Evolutionary conservation across 2,797 vertebrate genomes (phyloP).

Genomic region (Cirrhinus mrigala): DNA sequence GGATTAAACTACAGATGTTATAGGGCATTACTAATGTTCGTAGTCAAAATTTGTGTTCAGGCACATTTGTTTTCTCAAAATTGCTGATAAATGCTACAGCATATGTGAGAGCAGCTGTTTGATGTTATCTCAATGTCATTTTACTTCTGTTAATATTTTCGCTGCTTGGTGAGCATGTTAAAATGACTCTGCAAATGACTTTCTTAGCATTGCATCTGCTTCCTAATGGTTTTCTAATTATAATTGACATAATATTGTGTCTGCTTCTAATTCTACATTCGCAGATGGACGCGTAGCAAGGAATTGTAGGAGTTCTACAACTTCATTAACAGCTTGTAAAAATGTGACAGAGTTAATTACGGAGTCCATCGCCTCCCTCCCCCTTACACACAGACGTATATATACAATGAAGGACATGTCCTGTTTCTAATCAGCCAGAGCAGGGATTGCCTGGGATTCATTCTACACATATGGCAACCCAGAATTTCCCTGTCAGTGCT

Average conservation of each 20-base stretch:
- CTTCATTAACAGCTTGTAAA: slow-evolving; percentile 65
- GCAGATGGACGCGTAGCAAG: slow-evolving; percentile 44
- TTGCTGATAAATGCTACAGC: background rate
- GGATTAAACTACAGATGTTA: background rate
- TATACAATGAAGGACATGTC: slow-evolving; percentile 57
- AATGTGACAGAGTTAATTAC: slow-evolving; percentile 63
- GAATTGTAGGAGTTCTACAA: slow-evolving; percentile 54
- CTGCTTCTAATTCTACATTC: slow-evolving; percentile 55
- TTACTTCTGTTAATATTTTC: background rate
- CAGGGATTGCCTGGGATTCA: slow-evolving; percentile 53
- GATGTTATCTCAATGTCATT: slow-evolving; percentile 1
- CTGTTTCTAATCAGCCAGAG: slow-evolving; percentile 64
- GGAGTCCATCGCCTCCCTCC: slow-evolving; percentile 57
- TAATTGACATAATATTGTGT: slow-evolving; percentile 37
- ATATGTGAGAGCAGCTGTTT: slow-evolving; percentile 12
- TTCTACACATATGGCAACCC: slow-evolving; percentile 56
- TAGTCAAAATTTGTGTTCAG: background rate
- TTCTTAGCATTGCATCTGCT: slow-evolving; percentile 20
- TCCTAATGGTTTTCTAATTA: slow-evolving; percentile 26
- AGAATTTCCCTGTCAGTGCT: slow-evolving; percentile 36
- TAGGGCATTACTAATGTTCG: background rate
- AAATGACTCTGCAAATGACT: slow-evolving; percentile 12
- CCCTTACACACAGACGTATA: background rate
- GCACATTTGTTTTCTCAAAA: background rate
- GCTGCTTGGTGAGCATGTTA: background rate